These are phyloP conservation scores for Gymnosoma rotundatum DNA, from an alignment of 2,888 invertebrate genomes.

Conservation along the genomic window DNA sequence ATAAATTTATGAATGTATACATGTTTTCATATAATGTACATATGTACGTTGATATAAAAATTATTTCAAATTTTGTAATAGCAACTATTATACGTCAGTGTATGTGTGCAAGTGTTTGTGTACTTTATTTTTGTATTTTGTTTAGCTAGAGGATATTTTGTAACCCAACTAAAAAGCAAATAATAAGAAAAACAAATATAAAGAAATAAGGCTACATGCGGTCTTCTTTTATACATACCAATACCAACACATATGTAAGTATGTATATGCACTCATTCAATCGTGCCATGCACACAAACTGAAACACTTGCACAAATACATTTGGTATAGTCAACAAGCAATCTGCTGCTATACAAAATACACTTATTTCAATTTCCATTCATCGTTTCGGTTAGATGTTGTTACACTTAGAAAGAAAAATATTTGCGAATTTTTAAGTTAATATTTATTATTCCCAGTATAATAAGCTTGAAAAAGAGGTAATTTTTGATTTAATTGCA, in stretches of 20 bases:
- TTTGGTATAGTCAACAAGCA: constrained; percentile 42
- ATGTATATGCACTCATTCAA: constrained; percentile 2
- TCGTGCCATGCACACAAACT: not conserved
- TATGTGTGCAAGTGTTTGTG: constrained; percentile 13
- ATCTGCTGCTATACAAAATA: constrained; percentile 44
- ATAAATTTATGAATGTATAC: constrained; percentile 28
- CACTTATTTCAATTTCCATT: constrained; percentile 38
- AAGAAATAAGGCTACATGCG: constrained; percentile 51
- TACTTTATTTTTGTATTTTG: constrained; percentile 43
- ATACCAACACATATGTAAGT: no score
- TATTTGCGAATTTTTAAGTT: constrained; percentile 1
- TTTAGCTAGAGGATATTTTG: constrained; percentile 64
- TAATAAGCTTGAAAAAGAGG: no score
- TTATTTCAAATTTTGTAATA: constrained; percentile 36
- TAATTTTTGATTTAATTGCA: no score
- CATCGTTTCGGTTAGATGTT: constrained; percentile 9
- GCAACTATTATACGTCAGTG: constrained; percentile 1
- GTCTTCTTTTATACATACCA: no score
- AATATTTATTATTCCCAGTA: no score
- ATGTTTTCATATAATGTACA: not conserved
- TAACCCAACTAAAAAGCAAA: constrained; percentile 35
- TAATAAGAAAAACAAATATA: not conserved
- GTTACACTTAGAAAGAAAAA: constrained; percentile 37
- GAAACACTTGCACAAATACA: not conserved
- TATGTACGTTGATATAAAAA: constrained; percentile 15